Base-by-base conservation (phyloP, 2,113 vertebrate species). In the Toxotes jaculatrix region DNA sequence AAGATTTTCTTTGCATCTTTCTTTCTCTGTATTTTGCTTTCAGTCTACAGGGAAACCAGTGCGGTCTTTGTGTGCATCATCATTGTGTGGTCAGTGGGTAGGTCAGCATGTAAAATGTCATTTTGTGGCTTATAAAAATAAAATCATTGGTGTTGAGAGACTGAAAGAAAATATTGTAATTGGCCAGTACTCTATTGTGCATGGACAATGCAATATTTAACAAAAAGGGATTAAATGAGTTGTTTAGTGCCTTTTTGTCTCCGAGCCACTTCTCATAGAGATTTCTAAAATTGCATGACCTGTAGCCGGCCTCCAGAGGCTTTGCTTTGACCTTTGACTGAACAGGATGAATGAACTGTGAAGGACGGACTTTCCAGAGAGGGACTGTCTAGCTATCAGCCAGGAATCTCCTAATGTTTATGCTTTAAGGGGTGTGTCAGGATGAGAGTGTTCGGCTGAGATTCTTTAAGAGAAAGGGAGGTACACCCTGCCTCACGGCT, bases 361-460 rank as follows among this genome's bases (percentile, higher is more conserved):
- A 86, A 73, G 73, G 87, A 80, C 64, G 84, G 78, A 79, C 77
- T 88, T 82, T 74, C 49, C 71, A 36, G 43, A 70, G 76, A 72
- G 61, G 65, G 74, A 62, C 82, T 75, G 73, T 79, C 55, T 53
- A 19, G 45, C 83, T 90, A 87, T 91, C 83, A 64, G 75, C 70
- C 87, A 64, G 88, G 86, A 88, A 88, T 91, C 90, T 87, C 36
- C 32, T 56, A 19, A 74, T 93, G 86, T 92, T 92, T 92, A 92
- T 89, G 71, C 83, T 93, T 82, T 60, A 42, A 83, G 76, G 88
- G 89, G 91, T 89, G 92, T 91, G 91, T 93, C 92, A 89, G 91
- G 91, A 92, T 91, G 80, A 91, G 90, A 74, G 79, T 77, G 89
- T 77, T 62, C 6, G 62, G 68, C 84, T 70, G 60, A 79, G 85